phyloP scores from a whole-genome alignment of 2,113 vertebrate species.

The Spea bombifrons region DNA sequence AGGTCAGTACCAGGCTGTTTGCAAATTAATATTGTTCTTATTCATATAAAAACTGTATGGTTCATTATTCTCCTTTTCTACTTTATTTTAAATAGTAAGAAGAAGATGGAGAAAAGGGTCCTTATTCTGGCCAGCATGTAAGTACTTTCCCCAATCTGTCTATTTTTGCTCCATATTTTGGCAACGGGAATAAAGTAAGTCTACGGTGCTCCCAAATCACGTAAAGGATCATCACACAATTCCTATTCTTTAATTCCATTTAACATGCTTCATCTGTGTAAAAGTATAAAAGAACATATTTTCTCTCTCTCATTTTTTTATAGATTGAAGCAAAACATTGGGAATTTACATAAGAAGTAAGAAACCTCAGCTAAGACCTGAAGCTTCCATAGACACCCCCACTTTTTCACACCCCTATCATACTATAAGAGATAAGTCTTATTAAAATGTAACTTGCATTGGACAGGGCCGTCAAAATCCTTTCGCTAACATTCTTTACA shows the following conservation, averaged over 20 bases:
- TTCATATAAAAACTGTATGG: not conserved
- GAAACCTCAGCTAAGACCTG: not conserved
- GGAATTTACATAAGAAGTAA: slow-evolving; percentile 58
- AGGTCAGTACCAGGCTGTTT: slow-evolving; percentile 29
- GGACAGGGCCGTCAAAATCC: too few species aligned
- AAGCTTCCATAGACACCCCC: too few species aligned
- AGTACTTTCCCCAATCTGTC: not conserved
- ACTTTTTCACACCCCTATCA: too few species aligned
- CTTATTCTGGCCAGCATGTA: slow-evolving; percentile 12
- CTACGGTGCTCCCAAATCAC: too few species aligned
- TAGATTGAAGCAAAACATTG: slow-evolving; percentile 70
- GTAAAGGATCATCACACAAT: too few species aligned
- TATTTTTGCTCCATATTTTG: too few species aligned
- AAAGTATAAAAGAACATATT: not conserved
- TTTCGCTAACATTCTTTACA: too few species aligned
- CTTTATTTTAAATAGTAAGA: slow-evolving; percentile 14
- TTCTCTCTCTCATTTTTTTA: slow-evolving; percentile 19
- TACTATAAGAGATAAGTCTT: too few species aligned
- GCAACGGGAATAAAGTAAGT: too few species aligned
- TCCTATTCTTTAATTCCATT: too few species aligned
- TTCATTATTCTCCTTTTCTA: not conserved
- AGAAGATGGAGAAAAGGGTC: slow-evolving; percentile 31
- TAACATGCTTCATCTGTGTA: not conserved
- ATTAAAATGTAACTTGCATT: too few species aligned
- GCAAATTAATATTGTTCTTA: too few species aligned